Base-by-base conservation (phyloP, 2,888 invertebrate species). In the Marasmarcha lunaedactyla region DNA sequence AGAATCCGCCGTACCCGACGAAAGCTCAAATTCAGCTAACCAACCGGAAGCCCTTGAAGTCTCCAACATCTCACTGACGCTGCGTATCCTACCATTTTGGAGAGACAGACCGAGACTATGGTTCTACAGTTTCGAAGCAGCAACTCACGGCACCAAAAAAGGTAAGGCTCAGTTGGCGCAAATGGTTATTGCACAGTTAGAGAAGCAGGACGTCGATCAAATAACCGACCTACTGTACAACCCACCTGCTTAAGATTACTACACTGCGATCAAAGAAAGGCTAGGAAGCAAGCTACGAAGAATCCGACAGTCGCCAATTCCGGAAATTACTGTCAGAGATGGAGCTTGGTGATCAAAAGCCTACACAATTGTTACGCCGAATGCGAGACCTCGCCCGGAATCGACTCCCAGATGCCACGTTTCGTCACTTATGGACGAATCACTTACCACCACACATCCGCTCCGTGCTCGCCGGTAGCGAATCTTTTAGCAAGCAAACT, bases 101-200 rank as follows among this genome's bases (percentile, higher is more conserved):
- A 36, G 37, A 3, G 37, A 41, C 34, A 33, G 20, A 37, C 37
- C 37, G 9, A 30, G 41, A 4, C 26, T 41, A 33, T 41, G 41
- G 41, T 41, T 41, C 25, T 15, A 37, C 34, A 41, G 34, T 10
- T 41, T 37, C 14, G 41, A 41, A 41, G 41, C 41, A 3, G 35
- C 41, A 6, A 41, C 41, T 13, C 15, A 12, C 37, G 37, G 37
- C 10, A 25, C 37, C 4, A 41, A 41, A 14, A 37, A 25, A 30
- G 37, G 37, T 12, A 12, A 30, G 30, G 9, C 30, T 7, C 30
- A 30, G 11, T 30, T 30, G 10, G 30, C 30, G 11, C 30, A 30
- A 11, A 30, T 30, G 30, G 30, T 30, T 4, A 30, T 30, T n/a
- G 30, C 30, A 9, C 30, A 30, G 11, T 10, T 30, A n/a, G 30